Percentiles rank a stretch among this genome's conserved stretches.
phyloP scores from a whole-genome alignment of 1,140 invertebrate genomes.

The Archegozetes longisetosus region DNA sequence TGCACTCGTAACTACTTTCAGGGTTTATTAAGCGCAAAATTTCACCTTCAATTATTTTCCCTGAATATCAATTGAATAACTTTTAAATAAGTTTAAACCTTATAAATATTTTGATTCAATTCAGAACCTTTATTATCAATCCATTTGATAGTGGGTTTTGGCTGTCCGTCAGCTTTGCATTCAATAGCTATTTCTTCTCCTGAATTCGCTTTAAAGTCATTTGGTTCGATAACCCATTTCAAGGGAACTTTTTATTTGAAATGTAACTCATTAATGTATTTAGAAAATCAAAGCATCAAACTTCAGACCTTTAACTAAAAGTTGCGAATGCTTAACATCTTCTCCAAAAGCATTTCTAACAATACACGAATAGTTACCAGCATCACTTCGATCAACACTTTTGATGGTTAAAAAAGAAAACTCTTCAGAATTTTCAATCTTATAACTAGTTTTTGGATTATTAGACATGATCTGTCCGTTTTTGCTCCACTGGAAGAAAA shows the following conservation, averaged over 20 bases:
- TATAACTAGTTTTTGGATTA: not conserved
- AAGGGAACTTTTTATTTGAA: too few species aligned
- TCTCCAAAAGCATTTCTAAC: slow-evolving; percentile 4
- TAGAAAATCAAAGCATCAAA: too few species aligned
- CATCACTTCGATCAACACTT: not conserved
- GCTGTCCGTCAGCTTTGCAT: slow-evolving; percentile 76
- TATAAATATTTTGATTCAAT: too few species aligned
- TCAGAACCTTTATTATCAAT: slow-evolving; percentile 21
- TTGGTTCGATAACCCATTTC: slow-evolving; percentile 72
- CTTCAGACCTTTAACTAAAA: too few species aligned
- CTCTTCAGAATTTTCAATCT: not conserved
- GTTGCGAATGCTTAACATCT: too few species aligned
- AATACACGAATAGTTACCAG: slow-evolving; percentile 8
- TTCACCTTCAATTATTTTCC: too few species aligned
- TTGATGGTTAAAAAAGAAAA: not conserved
- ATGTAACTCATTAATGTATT: too few species aligned
- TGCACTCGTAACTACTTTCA: slow-evolving; percentile 13
- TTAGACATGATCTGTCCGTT: not conserved
- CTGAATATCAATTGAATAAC: too few species aligned
- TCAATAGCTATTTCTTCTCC: slow-evolving; percentile 62
- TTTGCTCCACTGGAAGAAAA: not conserved
- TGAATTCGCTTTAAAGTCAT: slow-evolving; percentile 63
- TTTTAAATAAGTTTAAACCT: too few species aligned
- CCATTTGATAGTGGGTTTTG: slow-evolving; percentile 69
- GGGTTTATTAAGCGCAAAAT: too few species aligned